These are phyloP conservation scores for Dolichopus griseipennis DNA, from an alignment of 2,888 invertebrate genomes.

Conservation along the genomic window DNA sequence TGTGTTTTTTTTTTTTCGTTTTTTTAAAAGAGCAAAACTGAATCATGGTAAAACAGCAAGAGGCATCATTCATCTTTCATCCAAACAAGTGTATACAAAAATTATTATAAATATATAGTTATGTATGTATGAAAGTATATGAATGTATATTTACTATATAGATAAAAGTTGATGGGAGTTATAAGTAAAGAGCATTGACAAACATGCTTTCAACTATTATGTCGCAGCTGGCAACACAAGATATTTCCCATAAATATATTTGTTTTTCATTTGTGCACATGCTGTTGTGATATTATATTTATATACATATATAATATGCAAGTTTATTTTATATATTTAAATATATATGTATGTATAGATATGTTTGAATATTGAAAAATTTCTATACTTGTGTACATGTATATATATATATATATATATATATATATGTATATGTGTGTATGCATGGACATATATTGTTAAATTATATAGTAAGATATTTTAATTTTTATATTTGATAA, in stretches of 20 bases:
- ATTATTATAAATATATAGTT: not conserved
- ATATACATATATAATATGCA: not conserved
- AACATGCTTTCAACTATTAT: slow-evolving; percentile 2
- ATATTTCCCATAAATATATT: slow-evolving; percentile 10
- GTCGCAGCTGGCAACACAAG: slow-evolving; percentile 11
- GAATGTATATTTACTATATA: not conserved
- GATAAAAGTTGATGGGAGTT: not conserved
- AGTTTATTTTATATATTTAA: not conserved
- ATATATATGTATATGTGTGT: too few species aligned
- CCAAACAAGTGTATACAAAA: not conserved
- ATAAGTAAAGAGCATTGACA: slow-evolving; percentile 8
- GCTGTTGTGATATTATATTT: not conserved
- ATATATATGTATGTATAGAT: too few species aligned
- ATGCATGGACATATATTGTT: too few species aligned
- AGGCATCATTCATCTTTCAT: not conserved
- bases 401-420: not conserved
- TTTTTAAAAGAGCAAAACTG: slow-evolving; percentile 5
- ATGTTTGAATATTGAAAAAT: too few species aligned
- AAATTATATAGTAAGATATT: too few species aligned
- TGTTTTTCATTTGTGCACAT: slow-evolving; percentile 3
- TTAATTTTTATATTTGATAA: too few species aligned
- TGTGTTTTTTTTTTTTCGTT: not conserved
- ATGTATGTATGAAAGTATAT: too few species aligned
- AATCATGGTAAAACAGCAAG: slow-evolving; percentile 13
- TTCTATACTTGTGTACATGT: too few species aligned